phyloP scores from a whole-genome alignment of 37 sponge, comb jelly and placozoan species.

The Crambe crambe region DNA sequence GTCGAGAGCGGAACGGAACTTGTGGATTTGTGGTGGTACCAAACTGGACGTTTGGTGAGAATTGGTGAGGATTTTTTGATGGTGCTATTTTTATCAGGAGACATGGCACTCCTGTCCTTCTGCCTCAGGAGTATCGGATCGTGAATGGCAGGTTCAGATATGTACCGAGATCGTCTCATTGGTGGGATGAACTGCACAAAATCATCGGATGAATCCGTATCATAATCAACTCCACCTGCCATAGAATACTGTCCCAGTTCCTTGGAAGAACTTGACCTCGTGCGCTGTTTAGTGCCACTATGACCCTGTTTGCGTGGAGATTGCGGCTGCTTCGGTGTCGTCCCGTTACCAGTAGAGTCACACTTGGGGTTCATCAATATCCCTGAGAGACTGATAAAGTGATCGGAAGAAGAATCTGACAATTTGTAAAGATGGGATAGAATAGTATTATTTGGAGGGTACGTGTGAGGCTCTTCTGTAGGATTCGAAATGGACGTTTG shows the following conservation, averaged over 20 bases:
- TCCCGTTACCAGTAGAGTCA: neutral
- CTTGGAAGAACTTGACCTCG: neutral
- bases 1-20: neutral
- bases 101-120: neutral
- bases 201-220: slow-evolving; percentile 13
- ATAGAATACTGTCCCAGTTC: neutral
- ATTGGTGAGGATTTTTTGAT: slow-evolving; percentile 24
- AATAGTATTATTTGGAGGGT: neutral
- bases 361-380: too few relatives aligned
- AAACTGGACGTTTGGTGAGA: slow-evolving; percentile 15
- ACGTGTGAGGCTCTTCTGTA: neutral
- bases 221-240: neutral
- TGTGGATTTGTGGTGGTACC: neutral
- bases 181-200: slow-evolving; percentile 27
- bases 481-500: neutral
- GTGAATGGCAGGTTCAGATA: neutral
- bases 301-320: neutral
- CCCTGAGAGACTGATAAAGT: too few relatives aligned
- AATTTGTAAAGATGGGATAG: neutral
- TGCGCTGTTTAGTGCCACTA: neutral
- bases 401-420: neutral
- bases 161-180: neutral
- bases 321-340: neutral
- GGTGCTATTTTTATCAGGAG: neutral
- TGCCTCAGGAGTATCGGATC: neutral